These are phyloP conservation scores for Cyclophora punctaria DNA, from an alignment of 2,888 invertebrate species.

Conservation along the genomic window DNA sequence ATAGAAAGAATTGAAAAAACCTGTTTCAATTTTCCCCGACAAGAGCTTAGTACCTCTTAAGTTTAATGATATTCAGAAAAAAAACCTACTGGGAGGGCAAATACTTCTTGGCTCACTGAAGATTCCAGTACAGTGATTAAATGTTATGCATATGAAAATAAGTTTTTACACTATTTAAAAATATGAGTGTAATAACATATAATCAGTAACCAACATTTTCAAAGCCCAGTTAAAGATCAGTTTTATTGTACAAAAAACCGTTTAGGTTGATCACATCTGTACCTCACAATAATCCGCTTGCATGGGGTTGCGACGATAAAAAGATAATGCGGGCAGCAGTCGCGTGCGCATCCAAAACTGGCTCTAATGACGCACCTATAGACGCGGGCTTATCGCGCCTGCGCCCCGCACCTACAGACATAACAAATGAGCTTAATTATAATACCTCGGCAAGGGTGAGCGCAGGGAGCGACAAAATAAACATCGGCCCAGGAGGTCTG, in stretches of 20 bases:
- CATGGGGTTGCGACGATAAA: slow-evolving; percentile 72
- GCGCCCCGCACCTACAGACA: slow-evolving; percentile 45
- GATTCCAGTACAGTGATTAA: no score
- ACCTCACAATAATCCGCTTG: slow-evolving; percentile 48
- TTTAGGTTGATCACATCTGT: slow-evolving; percentile 41
- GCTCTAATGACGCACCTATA: slow-evolving; percentile 69
- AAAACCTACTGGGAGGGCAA: no score
- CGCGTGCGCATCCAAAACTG: slow-evolving; percentile 69
- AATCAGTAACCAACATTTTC: no score
- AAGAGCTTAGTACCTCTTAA: no score
- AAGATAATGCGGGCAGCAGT: slow-evolving; percentile 67
- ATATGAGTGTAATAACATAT: background rate
- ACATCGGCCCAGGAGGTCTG: slow-evolving; percentile 57
- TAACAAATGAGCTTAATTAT: slow-evolving; percentile 71
- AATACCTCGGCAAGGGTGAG: slow-evolving; percentile 56
- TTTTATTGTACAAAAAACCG: background rate
- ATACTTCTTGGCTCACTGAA: no score
- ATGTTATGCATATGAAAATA: no score
- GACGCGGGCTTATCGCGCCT: slow-evolving; percentile 69
- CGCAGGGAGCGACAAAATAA: slow-evolving; percentile 51
- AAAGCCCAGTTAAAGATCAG: background rate
- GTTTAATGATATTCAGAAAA: no score
- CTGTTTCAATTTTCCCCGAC: no score
- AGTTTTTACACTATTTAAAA: no score
- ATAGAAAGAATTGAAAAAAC: no score